A percentile compares a stretch with the other conserved stretches of the same genome.
These are phyloP conservation scores for Eurois occulta DNA, from an alignment of 2,888 invertebrate species.

Conservation along the genomic window DNA sequence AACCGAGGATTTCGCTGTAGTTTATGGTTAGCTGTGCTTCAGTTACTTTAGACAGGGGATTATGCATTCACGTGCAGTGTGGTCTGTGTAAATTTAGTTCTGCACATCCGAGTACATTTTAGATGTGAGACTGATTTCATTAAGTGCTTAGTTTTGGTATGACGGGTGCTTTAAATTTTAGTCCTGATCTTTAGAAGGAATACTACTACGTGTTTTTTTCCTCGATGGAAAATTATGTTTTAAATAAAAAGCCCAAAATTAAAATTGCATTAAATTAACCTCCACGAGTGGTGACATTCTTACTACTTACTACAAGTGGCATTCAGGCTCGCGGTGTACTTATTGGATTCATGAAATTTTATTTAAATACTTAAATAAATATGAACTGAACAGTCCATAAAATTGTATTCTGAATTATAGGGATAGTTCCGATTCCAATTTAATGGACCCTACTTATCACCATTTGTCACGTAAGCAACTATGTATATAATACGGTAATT, in stretches of 20 bases:
- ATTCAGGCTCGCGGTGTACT: no score
- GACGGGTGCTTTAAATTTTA: conserved; percentile 4
- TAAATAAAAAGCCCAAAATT: neutral
- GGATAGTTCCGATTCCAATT: no score
- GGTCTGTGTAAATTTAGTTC: conserved; percentile 39
- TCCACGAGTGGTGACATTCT: neutral
- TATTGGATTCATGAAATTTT: neutral
- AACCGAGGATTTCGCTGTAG: conserved; percentile 50
- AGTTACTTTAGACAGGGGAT: conserved; percentile 32
- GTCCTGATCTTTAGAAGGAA: neutral
- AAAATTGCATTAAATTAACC: neutral
- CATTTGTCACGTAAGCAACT: neutral
- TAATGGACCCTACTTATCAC: neutral
- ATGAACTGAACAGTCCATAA: no score
- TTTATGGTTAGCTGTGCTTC: conserved; percentile 36
- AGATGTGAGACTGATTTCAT: conserved; percentile 7
- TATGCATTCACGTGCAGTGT: conserved; percentile 42
- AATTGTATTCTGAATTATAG: neutral
- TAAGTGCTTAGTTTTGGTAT: neutral
- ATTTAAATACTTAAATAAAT: neutral
- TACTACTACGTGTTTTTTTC: neutral
- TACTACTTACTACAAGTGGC: neutral
- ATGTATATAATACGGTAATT: neutral
- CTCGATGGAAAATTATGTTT: neutral
- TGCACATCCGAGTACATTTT: conserved; percentile 9